These are phyloP conservation scores for Tragopan temminckii DNA, from an alignment of 2,797 vertebrate genomes.

Conservation along the genomic window DNA sequence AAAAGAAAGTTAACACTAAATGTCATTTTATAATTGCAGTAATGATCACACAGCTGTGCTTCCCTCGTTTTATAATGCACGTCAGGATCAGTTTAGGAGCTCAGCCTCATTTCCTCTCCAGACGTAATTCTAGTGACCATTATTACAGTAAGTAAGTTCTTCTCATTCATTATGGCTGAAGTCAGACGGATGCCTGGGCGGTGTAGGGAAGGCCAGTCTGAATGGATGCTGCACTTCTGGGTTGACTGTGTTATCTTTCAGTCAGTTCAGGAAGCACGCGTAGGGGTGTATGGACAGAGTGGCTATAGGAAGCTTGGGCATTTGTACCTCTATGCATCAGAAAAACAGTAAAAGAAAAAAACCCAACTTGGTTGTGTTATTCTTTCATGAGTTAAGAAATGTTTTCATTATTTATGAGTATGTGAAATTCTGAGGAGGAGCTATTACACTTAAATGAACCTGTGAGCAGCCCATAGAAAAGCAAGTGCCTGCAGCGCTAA, in stretches of 20 bases:
- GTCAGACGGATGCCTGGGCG: neutral
- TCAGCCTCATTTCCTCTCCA: conserved; percentile 75
- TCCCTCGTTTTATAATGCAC: conserved; percentile 63
- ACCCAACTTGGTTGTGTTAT: conserved; percentile 36
- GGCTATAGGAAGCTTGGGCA: neutral
- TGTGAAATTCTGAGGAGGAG: conserved; percentile 79
- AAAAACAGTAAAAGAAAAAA: neutral
- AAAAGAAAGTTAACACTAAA: conserved; percentile 77
- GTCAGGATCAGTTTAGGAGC: conserved; percentile 75
- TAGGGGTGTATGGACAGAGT: fast-evolving
- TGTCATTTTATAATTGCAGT: conserved; percentile 80
- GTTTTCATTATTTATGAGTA: conserved; percentile 78
- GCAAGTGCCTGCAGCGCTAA: conserved; percentile 83
- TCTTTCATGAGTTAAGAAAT: conserved; percentile 59
- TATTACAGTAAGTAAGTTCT: conserved; percentile 50
- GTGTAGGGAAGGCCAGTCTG: fast-evolving
- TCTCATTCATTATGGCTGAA: conserved; percentile 25
- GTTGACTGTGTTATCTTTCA: neutral
- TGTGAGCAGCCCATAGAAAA: conserved; percentile 80
- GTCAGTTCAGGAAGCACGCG: fast-evolving
- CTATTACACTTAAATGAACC: conserved; percentile 84
- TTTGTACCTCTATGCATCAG: neutral
- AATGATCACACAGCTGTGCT: conserved; percentile 80
- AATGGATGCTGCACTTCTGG: neutral
- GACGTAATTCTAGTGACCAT: conserved; percentile 63